A percentile compares a stretch with the other conserved stretches of the same genome.
phyloP scores from a whole-genome alignment of 2,113 vertebrate genomes.

The Lipotes vexillifer region DNA sequence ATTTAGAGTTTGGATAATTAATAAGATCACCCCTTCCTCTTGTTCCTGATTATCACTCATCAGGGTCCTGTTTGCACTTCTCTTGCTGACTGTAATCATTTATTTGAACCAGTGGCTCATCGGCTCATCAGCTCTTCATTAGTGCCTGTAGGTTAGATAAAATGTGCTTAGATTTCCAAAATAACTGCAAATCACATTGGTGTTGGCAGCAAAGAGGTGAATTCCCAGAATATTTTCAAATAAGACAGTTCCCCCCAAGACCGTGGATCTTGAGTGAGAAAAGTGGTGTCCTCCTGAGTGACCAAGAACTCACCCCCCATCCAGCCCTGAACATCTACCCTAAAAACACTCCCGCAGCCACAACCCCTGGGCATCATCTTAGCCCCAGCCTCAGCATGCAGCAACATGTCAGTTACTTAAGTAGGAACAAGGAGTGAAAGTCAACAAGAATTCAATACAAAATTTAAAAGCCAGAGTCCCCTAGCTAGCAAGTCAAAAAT shows the following conservation, averaged over 20 bases:
- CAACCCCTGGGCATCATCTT: neutral
- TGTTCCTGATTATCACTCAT: constrained; percentile 51
- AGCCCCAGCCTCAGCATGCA: neutral
- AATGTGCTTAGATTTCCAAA: constrained; percentile 47
- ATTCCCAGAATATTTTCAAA: neutral
- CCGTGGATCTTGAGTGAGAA: neutral
- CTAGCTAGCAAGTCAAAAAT: neutral
- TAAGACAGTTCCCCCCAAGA: neutral
- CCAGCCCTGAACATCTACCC: neutral
- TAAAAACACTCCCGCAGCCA: neutral
- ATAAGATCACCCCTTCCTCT: constrained; percentile 41
- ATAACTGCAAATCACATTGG: constrained; percentile 32
- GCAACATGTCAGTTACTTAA: neutral
- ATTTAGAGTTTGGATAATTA: constrained; percentile 38
- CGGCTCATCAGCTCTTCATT: constrained; percentile 62
- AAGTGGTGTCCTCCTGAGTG: neutral
- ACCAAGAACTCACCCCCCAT: neutral
- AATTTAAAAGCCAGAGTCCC: neutral
- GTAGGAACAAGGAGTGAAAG: neutral
- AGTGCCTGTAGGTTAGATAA: constrained; percentile 3
- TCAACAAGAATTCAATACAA: constrained; percentile 4
- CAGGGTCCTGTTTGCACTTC: constrained; percentile 39
- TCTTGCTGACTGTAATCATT: constrained; percentile 48
- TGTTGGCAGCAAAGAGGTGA: neutral
- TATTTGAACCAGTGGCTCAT: constrained; percentile 54